Base-by-base conservation (phyloP, 2,888 invertebrate genomes). In the Leptothorax acervorum region DNA sequence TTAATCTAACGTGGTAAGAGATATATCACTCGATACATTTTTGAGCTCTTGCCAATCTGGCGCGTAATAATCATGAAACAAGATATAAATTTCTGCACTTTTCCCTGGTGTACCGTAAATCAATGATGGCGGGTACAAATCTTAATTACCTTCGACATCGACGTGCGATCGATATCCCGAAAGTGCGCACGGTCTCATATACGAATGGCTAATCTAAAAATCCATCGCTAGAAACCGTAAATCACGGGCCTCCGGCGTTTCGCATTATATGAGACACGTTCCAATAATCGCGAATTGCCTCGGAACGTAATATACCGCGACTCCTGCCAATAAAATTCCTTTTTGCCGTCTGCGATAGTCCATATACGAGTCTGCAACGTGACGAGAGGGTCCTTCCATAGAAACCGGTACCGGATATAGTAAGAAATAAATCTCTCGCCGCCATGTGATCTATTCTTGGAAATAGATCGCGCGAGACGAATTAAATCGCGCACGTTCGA, bases 181-280 rank as follows among this genome's bases (percentile, higher is more conserved):
- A 68, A 68, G 60, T 68, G 55, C 78, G n/a, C 45, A 18, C 35
- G 15, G 45, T 39, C 28, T 6, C n/a, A 9, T 35, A 31, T 15
- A 66, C 68, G 63, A 66, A 45, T 35, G 55, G 81, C 71, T 82
- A 73, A 82, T 82, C 81, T 62, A 62, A 82, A 82, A 82, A 82
- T 73, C 51, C 51, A 51, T 73, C 81, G 51, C 28, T 45, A 45
- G 62, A n/a, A 51, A 51, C 53, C 73, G 73, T 82, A 82, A 82
- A 82, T 82, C 81, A 82, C 51, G 18, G 45, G 15, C 57, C 45
- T 35, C 53, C 71, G 39, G 51, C 81, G 73, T 79, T 79, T 84
- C 84, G 82, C 82, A 82, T 82, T 84, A 82, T 84, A 84, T 74
- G 84, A 82, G 84, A 81, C 73, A 63, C 84, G 73, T 82, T 74